These are phyloP conservation scores for Aporophyla lueneburgensis DNA, from an alignment of 2,888 invertebrate genomes.

Conservation along the genomic window DNA sequence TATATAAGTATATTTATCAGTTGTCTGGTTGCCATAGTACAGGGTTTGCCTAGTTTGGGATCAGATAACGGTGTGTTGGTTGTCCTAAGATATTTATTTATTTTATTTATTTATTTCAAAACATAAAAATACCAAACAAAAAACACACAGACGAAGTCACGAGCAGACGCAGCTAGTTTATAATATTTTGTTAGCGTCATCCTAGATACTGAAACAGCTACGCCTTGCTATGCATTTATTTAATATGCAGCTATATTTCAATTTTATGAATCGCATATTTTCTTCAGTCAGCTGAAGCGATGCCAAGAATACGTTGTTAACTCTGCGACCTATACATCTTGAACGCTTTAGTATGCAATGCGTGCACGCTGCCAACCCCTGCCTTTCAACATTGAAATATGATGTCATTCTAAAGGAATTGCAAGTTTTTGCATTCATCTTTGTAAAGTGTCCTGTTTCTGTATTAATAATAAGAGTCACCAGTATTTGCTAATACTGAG, in stretches of 20 bases:
- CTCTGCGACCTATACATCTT: slow-evolving; percentile 15
- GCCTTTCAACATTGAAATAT: slow-evolving; percentile 54
- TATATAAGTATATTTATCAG: too few species aligned
- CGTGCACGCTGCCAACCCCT: slow-evolving; percentile 42
- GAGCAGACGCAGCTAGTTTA: neutral
- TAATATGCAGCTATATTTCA: slow-evolving; percentile 22
- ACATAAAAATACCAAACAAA: too few species aligned
- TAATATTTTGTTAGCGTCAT: neutral
- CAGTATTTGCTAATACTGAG: neutral
- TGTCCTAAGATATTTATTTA: too few species aligned
- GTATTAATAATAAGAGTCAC: neutral
- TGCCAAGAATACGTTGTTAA: slow-evolving; percentile 43
- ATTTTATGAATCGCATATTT: slow-evolving; percentile 31
- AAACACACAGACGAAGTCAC: neutral
- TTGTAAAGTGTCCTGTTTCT: slow-evolving; percentile 8
- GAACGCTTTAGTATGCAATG: slow-evolving; percentile 50
- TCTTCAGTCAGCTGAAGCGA: slow-evolving; percentile 24
- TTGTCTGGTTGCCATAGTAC: too few species aligned
- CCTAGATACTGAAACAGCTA: neutral
- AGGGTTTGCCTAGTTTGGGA: too few species aligned
- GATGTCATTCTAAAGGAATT: slow-evolving; percentile 39
- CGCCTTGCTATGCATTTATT: neutral
- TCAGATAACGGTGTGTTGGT: too few species aligned
- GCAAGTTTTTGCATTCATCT: slow-evolving; percentile 5
- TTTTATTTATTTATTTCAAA: too few species aligned